Evolutionary conservation across 2,888 invertebrate species (phyloP), one percentile per base, ranked within the genome.

Genomic region (Ormyrus pomaceus): DNA sequence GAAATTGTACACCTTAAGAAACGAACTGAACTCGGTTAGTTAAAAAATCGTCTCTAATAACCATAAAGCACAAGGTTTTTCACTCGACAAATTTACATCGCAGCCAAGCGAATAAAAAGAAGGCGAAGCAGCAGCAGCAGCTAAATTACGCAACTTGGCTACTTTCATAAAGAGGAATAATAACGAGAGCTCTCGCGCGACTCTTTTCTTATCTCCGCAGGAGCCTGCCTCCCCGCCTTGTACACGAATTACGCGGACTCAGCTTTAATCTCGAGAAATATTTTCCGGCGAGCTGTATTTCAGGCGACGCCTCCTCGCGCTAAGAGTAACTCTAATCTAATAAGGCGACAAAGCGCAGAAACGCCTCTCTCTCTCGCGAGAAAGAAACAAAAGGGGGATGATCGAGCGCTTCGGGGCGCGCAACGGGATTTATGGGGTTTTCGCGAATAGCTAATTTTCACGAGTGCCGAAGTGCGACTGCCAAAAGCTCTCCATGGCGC

Each of bases 251-350:
- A 75, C 51, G 53, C 51, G 34, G 34, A 34, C 34, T 34, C 34
- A 85, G 86, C 86, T 87, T 88, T 89, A 89, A 89, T 89, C 88
- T 87, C 84, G 82, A 86, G 85, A 86, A 88, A 88, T 87, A 89
- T 87, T 88, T 88, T 86, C 82, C 84, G 53, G 11, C 50, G 58
- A 10, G 64, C 59, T 71, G 66, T 78, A 81, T 81, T 78, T 78
- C 81, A 75, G 7, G 73, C 61, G 56, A 71, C 70, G 66, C 46
- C n/a, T 34, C 34, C 34, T 58, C 48, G 51, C 73, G 8, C 50
- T 56, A 19, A 19, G 51, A 51, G 72, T 77, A 77, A 77, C 70
- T 70, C 64, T 81, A 81, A 81, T 81, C 81, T 81, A 81, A 81
- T 81, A 81, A 81, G 81, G 76, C 72, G 81, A 81, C 78, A 72